Percentiles rank a stretch among this genome's conserved stretches.
Conservation (phyloP, 2,888 invertebrate genomes). For the Drosophila ezoana region DNA sequence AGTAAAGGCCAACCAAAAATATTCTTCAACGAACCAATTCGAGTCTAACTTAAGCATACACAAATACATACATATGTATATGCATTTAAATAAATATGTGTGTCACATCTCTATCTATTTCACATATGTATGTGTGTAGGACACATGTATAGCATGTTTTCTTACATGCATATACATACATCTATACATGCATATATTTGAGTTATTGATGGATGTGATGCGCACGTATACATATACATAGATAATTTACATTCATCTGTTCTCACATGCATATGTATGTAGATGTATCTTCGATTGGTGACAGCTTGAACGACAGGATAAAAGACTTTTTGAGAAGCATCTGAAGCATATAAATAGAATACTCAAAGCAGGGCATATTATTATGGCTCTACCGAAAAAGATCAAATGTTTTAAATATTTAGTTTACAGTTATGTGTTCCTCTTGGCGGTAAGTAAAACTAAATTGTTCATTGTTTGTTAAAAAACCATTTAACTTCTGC, state of each 20-base stretch:
- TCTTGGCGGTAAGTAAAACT: slow-evolving; percentile 83
- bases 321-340: slow-evolving; percentile 12
- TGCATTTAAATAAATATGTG: background rate
- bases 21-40: background rate
- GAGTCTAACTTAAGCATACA: background rate
- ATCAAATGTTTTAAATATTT: slow-evolving; percentile 85
- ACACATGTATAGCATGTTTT: slow-evolving; percentile 1
- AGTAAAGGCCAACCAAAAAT: slow-evolving; percentile 25
- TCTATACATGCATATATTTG: background rate
- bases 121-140: background rate
- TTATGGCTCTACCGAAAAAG: slow-evolving; percentile 84
- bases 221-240: slow-evolving; percentile 2
- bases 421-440: slow-evolving; percentile 84
- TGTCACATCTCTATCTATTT: background rate
- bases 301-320: slow-evolving; percentile 22
- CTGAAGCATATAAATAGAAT: slow-evolving; percentile 1
- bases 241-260: background rate
- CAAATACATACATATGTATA: background rate
- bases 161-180: background rate
- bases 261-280: background rate
- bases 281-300: slow-evolving; percentile 3
- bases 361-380: slow-evolving; percentile 22
- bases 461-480: slow-evolving; percentile 11
- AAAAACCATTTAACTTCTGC: slow-evolving; percentile 3
- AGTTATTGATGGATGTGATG: too few species aligned